Conservation (phyloP, 2,888 invertebrate species). For the Carterocephalus palaemon region DNA sequence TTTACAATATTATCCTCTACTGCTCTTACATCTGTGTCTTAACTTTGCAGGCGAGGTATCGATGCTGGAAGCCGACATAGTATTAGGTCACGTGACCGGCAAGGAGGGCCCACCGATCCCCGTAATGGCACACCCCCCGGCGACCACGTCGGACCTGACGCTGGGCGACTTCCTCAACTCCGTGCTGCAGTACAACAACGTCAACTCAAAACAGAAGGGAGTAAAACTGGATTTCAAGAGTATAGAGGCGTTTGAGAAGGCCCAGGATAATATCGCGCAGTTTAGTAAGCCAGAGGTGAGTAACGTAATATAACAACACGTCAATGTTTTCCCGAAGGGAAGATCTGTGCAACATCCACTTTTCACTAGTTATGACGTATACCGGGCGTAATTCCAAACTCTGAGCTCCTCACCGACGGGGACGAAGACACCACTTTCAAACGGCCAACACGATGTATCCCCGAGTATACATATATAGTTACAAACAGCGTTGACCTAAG, state of each 20-base stretch:
- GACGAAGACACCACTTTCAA: too few relatives aligned
- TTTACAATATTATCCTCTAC: too few relatives aligned
- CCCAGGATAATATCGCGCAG: constrained; percentile 66
- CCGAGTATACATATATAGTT: too few relatives aligned
- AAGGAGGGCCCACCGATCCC: constrained; percentile 78
- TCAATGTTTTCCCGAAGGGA: too few relatives aligned
- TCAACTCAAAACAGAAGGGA: constrained; percentile 80
- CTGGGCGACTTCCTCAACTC: constrained; percentile 84
- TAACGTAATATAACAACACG: background rate
- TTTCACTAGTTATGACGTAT: too few relatives aligned
- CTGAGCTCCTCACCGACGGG: too few relatives aligned
- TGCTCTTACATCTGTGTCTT: background rate
- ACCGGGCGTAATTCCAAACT: too few relatives aligned
- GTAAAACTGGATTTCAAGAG: constrained; percentile 94
- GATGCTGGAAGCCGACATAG: constrained; percentile 93
- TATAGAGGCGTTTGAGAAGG: constrained; percentile 83
- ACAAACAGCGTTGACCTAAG: too few relatives aligned
- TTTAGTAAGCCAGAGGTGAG: constrained; percentile 61
- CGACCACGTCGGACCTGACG: constrained; percentile 84
- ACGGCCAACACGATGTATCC: too few relatives aligned
- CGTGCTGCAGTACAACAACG: constrained; percentile 74
- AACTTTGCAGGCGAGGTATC: constrained; percentile 75
- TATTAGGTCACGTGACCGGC: constrained; percentile 80
- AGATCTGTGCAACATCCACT: too few relatives aligned
- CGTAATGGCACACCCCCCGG: constrained; percentile 93